These are phyloP conservation scores for Dendronephthya gigantea DNA, from an alignment of 64 coral and sea anemone genomes.

Conservation along the genomic window DNA sequence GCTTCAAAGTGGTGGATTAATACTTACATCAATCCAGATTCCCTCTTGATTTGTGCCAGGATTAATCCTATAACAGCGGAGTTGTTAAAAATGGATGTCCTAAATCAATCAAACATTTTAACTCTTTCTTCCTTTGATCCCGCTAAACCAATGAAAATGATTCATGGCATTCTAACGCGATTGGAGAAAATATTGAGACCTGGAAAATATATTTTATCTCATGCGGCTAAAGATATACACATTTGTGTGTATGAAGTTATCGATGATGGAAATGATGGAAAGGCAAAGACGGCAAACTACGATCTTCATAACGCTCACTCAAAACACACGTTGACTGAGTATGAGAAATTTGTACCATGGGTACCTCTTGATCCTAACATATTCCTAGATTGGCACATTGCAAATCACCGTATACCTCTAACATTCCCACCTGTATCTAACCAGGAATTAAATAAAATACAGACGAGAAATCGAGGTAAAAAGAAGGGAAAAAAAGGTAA, in stretches of 20 bases:
- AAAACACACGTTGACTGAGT: not conserved
- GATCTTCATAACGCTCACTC: not conserved
- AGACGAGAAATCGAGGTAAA: not conserved
- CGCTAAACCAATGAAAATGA: not conserved
- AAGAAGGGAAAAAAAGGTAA: not conserved
- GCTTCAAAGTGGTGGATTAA: not conserved
- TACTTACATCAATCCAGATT: conserved; percentile 6
- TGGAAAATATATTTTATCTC: not conserved
- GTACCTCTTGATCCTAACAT: conserved; percentile 3
- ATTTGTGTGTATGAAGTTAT: not conserved
- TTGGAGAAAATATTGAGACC: not conserved
- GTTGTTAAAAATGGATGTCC: not conserved
- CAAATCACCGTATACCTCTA: not conserved
- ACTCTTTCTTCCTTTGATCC: not conserved
- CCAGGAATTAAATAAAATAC: not conserved
- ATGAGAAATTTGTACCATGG: conserved; percentile 6
- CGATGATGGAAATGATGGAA: not conserved
- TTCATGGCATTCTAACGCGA: not conserved
- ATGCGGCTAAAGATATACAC: not conserved
- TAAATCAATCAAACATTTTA: not conserved
- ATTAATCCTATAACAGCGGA: not conserved
- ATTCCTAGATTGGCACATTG: conserved; percentile 15
- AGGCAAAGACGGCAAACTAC: not conserved
- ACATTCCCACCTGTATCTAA: not conserved
- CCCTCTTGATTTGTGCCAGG: not conserved